A percentile compares a stretch with the other conserved stretches of the same genome.
Conservation (phyloP, 2,888 invertebrate genomes). For the Leucoma salicis region DNA sequence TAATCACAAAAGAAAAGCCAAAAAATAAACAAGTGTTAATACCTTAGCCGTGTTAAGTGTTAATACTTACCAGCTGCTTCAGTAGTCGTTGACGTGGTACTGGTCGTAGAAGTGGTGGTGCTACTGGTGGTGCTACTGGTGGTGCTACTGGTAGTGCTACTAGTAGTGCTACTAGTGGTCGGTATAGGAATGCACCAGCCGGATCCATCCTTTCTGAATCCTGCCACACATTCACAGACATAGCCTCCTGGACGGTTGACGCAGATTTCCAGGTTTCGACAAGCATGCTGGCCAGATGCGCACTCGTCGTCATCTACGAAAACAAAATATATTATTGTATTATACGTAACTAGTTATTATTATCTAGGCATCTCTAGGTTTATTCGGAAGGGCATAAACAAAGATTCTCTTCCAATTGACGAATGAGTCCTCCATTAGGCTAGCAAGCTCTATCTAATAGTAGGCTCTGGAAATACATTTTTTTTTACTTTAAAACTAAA, state of each 20-base stretch:
- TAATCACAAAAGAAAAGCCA: too few relatives aligned
- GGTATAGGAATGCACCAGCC: slow-evolving; percentile 54
- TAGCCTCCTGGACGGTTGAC: slow-evolving; percentile 87
- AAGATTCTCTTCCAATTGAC: too few relatives aligned
- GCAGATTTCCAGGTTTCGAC: slow-evolving; percentile 45
- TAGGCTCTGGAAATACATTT: too few relatives aligned
- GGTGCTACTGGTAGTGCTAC: slow-evolving; percentile 32
- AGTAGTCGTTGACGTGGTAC: slow-evolving; percentile 25
- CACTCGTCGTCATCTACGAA: slow-evolving; percentile 89
- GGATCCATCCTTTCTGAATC: slow-evolving; percentile 85
- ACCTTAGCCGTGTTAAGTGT: too few relatives aligned
- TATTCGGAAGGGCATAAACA: too few relatives aligned
- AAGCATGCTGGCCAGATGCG: slow-evolving; percentile 60
- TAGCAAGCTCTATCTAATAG: too few relatives aligned
- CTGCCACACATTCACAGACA: slow-evolving; percentile 89
- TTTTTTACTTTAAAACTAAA: too few relatives aligned
- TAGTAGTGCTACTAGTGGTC: slow-evolving; percentile 27
- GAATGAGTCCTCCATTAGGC: too few relatives aligned
- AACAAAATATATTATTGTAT: slow-evolving; percentile 4
- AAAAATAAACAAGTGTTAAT: too few relatives aligned
- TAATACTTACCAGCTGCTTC: slow-evolving; percentile 7
- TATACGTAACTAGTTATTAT: not conserved
- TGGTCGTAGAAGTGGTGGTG: slow-evolving; percentile 28
- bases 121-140: slow-evolving; percentile 28
- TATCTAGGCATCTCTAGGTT: too few relatives aligned